Conservation (phyloP, 2,113 vertebrate genomes). For the Smithornis capensis region DNA sequence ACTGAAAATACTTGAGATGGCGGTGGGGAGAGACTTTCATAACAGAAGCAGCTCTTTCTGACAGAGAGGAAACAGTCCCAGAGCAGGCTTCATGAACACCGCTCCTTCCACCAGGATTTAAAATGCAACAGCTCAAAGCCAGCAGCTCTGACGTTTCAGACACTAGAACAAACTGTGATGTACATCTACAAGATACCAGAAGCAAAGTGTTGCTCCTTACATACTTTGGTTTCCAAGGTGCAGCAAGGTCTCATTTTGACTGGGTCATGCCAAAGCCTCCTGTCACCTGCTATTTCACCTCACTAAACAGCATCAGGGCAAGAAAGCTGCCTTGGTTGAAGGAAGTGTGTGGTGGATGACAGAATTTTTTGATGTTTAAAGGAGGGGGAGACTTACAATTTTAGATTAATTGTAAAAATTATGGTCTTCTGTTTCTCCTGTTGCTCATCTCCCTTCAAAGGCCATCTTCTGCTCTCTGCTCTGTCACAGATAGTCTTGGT, state of each 20-base stretch:
- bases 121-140: background rate
- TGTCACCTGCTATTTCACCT: background rate
- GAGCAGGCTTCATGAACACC: background rate
- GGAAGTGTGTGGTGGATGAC: background rate
- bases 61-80: background rate
- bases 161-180: background rate
- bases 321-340: background rate
- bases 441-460: background rate
- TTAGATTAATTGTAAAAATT: background rate
- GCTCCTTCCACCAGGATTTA: background rate
- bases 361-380: background rate
- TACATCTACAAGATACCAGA: background rate
- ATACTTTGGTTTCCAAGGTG: background rate
- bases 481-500: background rate
- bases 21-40: background rate
- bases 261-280: background rate
- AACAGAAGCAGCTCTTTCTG: background rate
- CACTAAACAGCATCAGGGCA: accelerated
- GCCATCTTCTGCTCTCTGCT: background rate
- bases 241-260: background rate
- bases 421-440: background rate
- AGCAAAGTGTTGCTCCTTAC: background rate
- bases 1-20: background rate
- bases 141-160: background rate
- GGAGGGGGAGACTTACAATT: background rate